These are phyloP conservation scores for Dryobates pubescens DNA, from an alignment of 2,797 vertebrate genomes.

Conservation along the genomic window DNA sequence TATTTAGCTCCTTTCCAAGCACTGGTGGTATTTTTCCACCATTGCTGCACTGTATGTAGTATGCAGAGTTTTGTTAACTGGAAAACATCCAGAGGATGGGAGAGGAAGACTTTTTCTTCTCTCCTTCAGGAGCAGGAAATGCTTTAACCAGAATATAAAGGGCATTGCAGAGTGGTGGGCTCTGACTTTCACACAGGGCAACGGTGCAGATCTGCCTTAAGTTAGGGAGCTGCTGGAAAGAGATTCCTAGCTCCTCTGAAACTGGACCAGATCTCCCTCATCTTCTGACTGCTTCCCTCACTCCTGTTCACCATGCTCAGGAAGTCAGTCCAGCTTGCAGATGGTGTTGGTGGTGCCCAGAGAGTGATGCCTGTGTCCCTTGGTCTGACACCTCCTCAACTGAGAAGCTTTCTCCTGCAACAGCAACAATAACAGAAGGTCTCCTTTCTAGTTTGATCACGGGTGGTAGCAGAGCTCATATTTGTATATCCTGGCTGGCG, in stretches of 20 bases:
- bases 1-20: constrained; percentile 25
- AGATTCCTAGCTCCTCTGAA: not conserved
- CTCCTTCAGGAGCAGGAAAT: not conserved
- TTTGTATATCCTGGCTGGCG: constrained; percentile 76
- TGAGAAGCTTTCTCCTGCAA: not conserved
- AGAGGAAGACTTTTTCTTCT: not conserved
- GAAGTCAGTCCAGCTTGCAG: not conserved
- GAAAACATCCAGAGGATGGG: not conserved
- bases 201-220: not conserved
- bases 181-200: not conserved
- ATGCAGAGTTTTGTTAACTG: not conserved
- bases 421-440: constrained; percentile 23
- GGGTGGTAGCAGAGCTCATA: constrained; percentile 68
- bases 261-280: not conserved
- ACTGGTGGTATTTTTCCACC: constrained; percentile 20
- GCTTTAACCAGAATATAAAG: not conserved
- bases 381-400: not conserved
- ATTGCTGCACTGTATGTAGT: not conserved
- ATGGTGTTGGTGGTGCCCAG: not conserved
- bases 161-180: not conserved
- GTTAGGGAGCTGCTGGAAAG: not conserved
- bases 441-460: constrained; percentile 62
- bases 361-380: not conserved
- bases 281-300: not conserved
- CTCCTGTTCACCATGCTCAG: accelerated